Evolutionary conservation across 1,140 invertebrate genomes (phyloP), one percentile per base, ranked within the genome.

Genomic region (Octopus bimaculoides): DNA sequence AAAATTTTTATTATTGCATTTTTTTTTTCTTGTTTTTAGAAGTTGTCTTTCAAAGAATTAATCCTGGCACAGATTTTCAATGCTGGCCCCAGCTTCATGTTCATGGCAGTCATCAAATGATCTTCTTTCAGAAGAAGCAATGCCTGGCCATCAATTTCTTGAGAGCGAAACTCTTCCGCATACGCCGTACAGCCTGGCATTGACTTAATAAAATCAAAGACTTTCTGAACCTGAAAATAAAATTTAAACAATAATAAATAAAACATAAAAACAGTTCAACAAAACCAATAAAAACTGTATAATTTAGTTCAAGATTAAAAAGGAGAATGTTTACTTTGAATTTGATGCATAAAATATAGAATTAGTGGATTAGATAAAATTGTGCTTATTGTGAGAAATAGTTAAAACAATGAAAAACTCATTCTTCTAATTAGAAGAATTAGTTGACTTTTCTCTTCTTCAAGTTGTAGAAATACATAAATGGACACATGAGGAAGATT

Each of bases 141-240:
- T 7, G 97, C 97, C 88, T 98, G 96, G 0, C 97, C 97, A 87
- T 98, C 97, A 82, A 99, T 98, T 90, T 98, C 97, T 88, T 98
- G 96, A 77, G 95, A 93, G 1, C 94, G 93, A 91, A 99, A 99
- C 88, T 98, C 97, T 87, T 98, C 96, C 0, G 96, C 97, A 87
- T 98, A 98, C 84, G 96, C 95, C 2, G 94, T 92, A 88, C 97
- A 98, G 0, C 96, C 97, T 0, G 95, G 95, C 79, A 98, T 91
- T 82, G 93, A 94, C 79, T 94, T 92, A 81, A 98, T 95, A 85
- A 97, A 98, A 71, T 97, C 95, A 77, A 90, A 91, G n/a, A 92
- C 92, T 78, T 92, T 92, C 73, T 89, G 85, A 17, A 92, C 91
- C 89, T 89, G 83, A 5, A 82, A 80, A 73, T 74, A 54, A 81